Evolutionary conservation across 2,888 invertebrate genomes (phyloP).

Genomic region (Dermolepida albohirtum): DNA sequence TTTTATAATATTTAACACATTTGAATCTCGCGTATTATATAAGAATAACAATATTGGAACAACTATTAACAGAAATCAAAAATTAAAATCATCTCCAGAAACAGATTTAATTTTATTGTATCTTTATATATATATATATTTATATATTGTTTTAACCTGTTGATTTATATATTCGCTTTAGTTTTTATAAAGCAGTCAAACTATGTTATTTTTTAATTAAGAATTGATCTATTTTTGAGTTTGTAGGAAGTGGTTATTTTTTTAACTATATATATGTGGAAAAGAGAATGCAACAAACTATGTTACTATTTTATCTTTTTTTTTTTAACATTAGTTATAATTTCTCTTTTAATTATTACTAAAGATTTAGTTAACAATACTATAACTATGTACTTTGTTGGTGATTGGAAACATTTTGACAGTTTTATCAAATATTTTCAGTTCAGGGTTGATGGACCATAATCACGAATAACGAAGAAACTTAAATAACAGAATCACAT

Average conservation of each 20-base stretch:
- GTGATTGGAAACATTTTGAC: conserved; percentile 40
- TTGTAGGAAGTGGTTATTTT: conserved; percentile 11
- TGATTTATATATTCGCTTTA: conserved; percentile 10
- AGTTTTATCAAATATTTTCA: conserved; percentile 43
- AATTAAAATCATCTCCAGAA: conserved; percentile 25
- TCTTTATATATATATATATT: background rate
- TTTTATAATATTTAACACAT: background rate
- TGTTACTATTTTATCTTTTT: conserved; percentile 40
- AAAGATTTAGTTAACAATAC: conserved; percentile 31
- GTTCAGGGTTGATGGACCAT: background rate
- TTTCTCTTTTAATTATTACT: conserved; percentile 25
- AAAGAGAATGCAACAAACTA: conserved; percentile 38
- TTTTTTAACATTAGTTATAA: conserved; percentile 34
- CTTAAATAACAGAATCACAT: no score
- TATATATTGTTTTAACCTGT: conserved; percentile 2
- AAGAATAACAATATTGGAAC: background rate
- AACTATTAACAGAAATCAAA: conserved; percentile 35
- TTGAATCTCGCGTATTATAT: conserved; percentile 21
- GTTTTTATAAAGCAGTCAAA: conserved; percentile 5
- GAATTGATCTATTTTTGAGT: conserved; percentile 15
- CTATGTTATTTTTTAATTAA: conserved; percentile 8
- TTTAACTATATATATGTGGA: conserved; percentile 21
- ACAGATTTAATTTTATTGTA: background rate
- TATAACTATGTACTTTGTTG: conserved; percentile 34
- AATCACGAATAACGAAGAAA: no score